A percentile compares a stretch with the other conserved stretches of the same genome.
Evolutionary conservation across 2,797 vertebrate genomes (phyloP).

Genomic region (Ctenopoma kingsleyae): DNA sequence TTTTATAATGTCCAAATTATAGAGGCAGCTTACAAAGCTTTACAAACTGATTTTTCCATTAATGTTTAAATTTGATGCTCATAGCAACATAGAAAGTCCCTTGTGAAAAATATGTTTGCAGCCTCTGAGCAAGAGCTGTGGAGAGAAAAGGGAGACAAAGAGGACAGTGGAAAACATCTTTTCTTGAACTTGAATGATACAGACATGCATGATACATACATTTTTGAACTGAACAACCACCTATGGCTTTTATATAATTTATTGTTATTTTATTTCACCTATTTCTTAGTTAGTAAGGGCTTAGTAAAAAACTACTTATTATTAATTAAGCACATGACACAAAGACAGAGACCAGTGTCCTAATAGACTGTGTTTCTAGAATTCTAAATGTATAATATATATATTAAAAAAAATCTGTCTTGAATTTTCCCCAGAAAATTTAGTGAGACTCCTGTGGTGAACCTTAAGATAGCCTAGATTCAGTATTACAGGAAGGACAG

Average conservation of each 20-base stretch:
- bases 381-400: no score
- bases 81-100: not conserved
- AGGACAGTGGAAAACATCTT: not conserved
- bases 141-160: no score
- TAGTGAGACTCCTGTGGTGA: slow-evolving; percentile 2
- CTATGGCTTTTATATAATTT: no score
- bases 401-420: not conserved
- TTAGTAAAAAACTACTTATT: no score
- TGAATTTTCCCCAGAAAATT: not conserved
- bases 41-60: not conserved
- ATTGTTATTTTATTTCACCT: no score
- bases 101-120: not conserved
- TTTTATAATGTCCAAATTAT: slow-evolving; percentile 3
- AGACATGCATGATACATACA: no score
- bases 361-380: no score
- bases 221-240: no score
- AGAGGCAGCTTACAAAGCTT: not conserved
- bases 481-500: not conserved
- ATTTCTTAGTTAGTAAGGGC: no score
- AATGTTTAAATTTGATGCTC: slow-evolving; percentile 1
- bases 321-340: no score
- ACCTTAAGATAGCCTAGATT: slow-evolving; percentile 14
- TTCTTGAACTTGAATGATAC: not conserved
- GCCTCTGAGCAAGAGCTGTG: not conserved
- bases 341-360: no score